Conservation (phyloP, 2,113 vertebrate genomes). For the Ibidorhyncha struthersii region DNA sequence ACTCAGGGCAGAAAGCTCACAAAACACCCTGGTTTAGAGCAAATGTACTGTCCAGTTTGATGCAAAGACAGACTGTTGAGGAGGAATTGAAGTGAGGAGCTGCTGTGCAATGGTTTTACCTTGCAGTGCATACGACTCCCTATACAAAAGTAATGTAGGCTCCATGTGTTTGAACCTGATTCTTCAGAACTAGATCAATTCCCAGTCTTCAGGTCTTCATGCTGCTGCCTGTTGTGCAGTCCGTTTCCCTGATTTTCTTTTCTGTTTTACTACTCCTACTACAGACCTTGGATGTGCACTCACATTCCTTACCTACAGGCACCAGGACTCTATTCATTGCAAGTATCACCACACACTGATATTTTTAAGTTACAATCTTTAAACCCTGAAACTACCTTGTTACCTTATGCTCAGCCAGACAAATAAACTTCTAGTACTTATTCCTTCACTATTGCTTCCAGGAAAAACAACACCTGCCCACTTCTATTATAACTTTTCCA, state of each 20-base stretch:
- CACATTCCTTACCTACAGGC: background rate
- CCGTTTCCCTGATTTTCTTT: background rate
- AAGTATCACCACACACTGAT: background rate
- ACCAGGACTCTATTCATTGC: background rate
- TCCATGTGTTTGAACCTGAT: background rate
- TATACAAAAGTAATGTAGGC: background rate
- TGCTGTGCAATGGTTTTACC: background rate
- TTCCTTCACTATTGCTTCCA: background rate
- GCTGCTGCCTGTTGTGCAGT: background rate
- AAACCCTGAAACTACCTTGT: slow-evolving; percentile 10
- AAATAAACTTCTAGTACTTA: slow-evolving; percentile 10
- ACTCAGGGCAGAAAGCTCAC: background rate
- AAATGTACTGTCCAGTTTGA: background rate
- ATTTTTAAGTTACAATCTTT: background rate
- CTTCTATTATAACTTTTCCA: background rate
- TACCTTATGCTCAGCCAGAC: background rate
- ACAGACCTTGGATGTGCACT: background rate
- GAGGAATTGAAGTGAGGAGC: background rate
- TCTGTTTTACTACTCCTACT: background rate
- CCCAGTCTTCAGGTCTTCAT: background rate
- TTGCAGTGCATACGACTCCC: background rate
- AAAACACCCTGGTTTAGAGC: background rate
- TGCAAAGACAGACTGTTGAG: background rate
- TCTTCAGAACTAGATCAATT: background rate
- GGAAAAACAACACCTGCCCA: background rate